A percentile compares a stretch with the other conserved stretches of the same genome.
Evolutionary conservation across 2,888 invertebrate genomes (phyloP).

Genomic region (Macrophya alboannulata): DNA sequence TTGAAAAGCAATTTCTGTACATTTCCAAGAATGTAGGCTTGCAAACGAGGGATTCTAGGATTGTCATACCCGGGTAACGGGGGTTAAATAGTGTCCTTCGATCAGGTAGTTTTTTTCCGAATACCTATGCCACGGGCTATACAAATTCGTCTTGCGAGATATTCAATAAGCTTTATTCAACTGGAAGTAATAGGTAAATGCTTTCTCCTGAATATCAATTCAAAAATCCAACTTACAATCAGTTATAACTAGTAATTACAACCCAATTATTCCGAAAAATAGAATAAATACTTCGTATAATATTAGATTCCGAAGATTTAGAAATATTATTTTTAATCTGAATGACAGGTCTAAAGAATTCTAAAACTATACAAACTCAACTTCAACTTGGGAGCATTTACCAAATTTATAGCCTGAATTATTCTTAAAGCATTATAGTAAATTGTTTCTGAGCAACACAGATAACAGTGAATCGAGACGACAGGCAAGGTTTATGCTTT

Average conservation of each 20-base stretch:
- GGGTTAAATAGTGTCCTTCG: constrained; percentile 3
- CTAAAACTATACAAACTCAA: background rate
- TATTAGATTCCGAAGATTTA: background rate
- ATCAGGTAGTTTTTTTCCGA: background rate
- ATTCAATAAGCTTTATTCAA: background rate
- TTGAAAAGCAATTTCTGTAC: background rate
- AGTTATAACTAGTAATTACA: background rate
- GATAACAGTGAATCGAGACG: background rate
- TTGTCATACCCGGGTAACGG: background rate
- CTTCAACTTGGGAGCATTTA: too few species aligned
- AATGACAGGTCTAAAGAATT: background rate
- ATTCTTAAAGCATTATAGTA: background rate
- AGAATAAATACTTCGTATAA: background rate
- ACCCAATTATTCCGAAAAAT: background rate
- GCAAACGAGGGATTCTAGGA: background rate
- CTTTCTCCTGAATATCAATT: background rate
- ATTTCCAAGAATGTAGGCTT: background rate
- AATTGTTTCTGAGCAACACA: background rate
- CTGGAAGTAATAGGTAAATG: background rate
- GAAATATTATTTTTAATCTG: background rate
- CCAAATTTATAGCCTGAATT: too few species aligned
- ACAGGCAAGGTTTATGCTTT: background rate
- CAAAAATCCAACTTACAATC: background rate
- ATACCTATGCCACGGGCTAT: background rate
- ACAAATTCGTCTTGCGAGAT: background rate